phyloP scores from a whole-genome alignment of 2,888 invertebrate genomes.

The Pyrocoelia pectoralis region DNA sequence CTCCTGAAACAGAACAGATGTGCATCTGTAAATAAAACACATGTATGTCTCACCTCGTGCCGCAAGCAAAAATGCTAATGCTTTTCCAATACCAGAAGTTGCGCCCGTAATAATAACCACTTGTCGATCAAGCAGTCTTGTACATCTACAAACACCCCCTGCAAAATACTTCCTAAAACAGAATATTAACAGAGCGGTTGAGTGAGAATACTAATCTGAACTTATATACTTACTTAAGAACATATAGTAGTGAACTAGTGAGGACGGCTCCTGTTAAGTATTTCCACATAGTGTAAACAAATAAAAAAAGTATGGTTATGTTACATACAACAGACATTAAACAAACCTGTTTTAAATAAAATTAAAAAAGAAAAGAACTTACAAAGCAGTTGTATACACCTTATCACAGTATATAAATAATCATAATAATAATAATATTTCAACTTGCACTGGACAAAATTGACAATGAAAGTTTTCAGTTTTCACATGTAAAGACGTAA shows the following conservation, averaged over 20 bases:
- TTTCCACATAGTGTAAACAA: constrained; percentile 51
- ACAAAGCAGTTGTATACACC: too few species aligned
- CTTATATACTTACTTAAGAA: constrained; percentile 52
- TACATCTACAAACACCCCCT: constrained; percentile 55
- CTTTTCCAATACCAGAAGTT: constrained; percentile 68
- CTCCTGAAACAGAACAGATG: constrained; percentile 52
- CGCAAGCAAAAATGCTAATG: constrained; percentile 63
- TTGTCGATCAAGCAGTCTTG: constrained; percentile 55
- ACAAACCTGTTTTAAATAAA: neutral
- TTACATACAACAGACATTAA: neutral
- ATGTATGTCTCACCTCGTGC: constrained; percentile 58
- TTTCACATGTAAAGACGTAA: too few species aligned
- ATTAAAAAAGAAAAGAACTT: too few species aligned
- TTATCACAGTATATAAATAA: too few species aligned
- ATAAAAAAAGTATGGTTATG: constrained; percentile 13
- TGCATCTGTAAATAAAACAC: neutral
- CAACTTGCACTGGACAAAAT: too few species aligned
- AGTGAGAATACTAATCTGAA: constrained; percentile 13
- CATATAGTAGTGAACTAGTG: constrained; percentile 52
- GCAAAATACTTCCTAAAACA: constrained; percentile 56
- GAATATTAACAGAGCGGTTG: constrained; percentile 3
- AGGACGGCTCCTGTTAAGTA: constrained; percentile 51
- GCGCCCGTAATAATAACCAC: constrained; percentile 67
- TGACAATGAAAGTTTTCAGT: too few species aligned
- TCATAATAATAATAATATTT: too few species aligned